Evolutionary conservation across 2,113 vertebrate species (phyloP).

Genomic region (Falcunculus frontatus): DNA sequence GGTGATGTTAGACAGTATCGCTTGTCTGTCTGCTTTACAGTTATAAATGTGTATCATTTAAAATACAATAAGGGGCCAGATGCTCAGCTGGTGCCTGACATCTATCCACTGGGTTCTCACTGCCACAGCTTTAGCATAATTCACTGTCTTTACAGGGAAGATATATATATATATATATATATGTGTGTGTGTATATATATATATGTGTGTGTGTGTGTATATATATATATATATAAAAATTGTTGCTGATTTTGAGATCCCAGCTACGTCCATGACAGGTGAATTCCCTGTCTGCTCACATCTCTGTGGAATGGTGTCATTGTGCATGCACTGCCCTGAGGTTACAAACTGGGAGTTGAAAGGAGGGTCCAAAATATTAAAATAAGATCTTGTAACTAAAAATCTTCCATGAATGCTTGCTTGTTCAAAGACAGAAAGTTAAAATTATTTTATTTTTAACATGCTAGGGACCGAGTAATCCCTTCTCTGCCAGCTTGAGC

Average conservation of each 20-base stretch:
- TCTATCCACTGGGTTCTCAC: background rate
- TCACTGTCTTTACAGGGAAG: slow-evolving; percentile 6
- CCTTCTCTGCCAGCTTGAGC: background rate
- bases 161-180: background rate
- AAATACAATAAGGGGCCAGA: slow-evolving; percentile 44
- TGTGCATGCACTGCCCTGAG: background rate
- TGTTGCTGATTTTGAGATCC: background rate
- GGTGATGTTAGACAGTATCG: slow-evolving; percentile 39
- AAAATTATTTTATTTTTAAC: background rate
- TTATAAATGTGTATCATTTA: slow-evolving; percentile 63
- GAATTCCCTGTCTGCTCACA: background rate
- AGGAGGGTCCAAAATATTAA: background rate
- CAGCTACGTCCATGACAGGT: background rate
- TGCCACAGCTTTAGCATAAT: background rate
- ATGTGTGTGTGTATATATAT: no score
- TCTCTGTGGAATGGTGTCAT: background rate
- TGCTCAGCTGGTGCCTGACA: slow-evolving; percentile 25
- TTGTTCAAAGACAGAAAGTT: background rate
- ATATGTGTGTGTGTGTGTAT: no score
- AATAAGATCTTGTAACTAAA: background rate
- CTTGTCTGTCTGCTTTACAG: slow-evolving; percentile 47
- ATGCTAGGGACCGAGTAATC: background rate
- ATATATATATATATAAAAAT: no score
- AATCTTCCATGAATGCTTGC: background rate
- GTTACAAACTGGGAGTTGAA: background rate